These are phyloP conservation scores for Catocala nupta DNA, from an alignment of 2,888 invertebrate species.

Conservation along the genomic window DNA sequence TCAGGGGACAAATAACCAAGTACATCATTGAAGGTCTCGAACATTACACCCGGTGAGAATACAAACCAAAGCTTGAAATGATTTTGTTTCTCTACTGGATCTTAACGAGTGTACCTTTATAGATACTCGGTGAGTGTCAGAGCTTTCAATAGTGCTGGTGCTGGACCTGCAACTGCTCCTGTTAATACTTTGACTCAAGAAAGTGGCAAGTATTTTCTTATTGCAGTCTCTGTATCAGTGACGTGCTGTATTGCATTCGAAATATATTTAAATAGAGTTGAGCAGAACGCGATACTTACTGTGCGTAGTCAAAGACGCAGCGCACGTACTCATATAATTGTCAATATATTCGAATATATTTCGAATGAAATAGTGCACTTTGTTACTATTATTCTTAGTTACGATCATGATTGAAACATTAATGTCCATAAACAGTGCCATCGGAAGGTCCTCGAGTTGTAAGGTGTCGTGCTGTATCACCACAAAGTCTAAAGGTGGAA, in stretches of 20 bases:
- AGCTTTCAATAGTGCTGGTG: constrained; percentile 94
- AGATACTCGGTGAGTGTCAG: constrained; percentile 94
- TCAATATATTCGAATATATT: too few species aligned
- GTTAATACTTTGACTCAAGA: constrained; percentile 94
- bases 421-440: constrained; percentile 86
- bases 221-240: too few species aligned
- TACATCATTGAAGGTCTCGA: constrained; percentile 90
- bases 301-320: too few species aligned
- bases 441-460: constrained; percentile 92
- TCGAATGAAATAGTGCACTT: too few species aligned
- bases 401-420: too few species aligned
- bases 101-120: constrained; percentile 26
- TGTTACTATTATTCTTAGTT: too few species aligned
- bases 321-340: too few species aligned
- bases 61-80: background rate
- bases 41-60: constrained; percentile 90
- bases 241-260: too few species aligned
- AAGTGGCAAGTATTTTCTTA: constrained; percentile 87
- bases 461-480: constrained; percentile 91
- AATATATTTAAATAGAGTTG: too few species aligned
- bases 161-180: constrained; percentile 92
- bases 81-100: background rate
- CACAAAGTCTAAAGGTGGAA: constrained; percentile 93
- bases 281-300: too few species aligned
- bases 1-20: constrained; percentile 91